phyloP scores from a whole-genome alignment of 2,888 invertebrate species.

The Hypercompe scribonia region DNA sequence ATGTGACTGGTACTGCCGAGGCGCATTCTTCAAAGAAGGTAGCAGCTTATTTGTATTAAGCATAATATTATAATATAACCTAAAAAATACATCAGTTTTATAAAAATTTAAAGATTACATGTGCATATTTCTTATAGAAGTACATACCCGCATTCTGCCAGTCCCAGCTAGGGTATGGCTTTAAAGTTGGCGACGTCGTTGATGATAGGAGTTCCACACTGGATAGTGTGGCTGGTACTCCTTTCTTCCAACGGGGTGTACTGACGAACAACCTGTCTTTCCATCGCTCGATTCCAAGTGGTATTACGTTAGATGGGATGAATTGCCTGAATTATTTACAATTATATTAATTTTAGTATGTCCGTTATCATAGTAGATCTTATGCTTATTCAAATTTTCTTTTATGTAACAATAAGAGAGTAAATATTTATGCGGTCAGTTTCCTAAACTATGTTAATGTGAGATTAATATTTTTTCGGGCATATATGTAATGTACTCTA shows the following conservation, averaged over 20 bases:
- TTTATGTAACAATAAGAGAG: background rate
- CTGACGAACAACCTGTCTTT: slow-evolving; percentile 90
- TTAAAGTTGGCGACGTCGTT: slow-evolving; percentile 87
- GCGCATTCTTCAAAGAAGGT: background rate
- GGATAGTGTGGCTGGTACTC: slow-evolving; percentile 91
- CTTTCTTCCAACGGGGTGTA: slow-evolving; percentile 92
- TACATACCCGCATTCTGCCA: slow-evolving; percentile 86
- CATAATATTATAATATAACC: too few relatives aligned
- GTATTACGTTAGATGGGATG: slow-evolving; percentile 89
- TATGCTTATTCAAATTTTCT: background rate
- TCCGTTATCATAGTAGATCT: background rate
- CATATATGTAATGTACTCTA: too few relatives aligned
- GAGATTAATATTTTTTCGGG: too few relatives aligned
- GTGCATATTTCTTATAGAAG: background rate
- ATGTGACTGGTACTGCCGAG: background rate
- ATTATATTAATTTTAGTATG: background rate
- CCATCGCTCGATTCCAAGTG: slow-evolving; percentile 91
- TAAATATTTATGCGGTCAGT: too few relatives aligned
- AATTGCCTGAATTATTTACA: slow-evolving; percentile 79
- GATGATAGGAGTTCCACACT: slow-evolving; percentile 86
- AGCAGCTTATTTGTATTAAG: background rate
- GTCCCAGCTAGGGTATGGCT: slow-evolving; percentile 92
- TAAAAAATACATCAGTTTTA: too few relatives aligned
- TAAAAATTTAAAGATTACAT: too few relatives aligned
- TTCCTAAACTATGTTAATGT: too few relatives aligned